Base-by-base conservation (phyloP, 2,888 invertebrate species). In the Cylindroiulus punctatus region DNA sequence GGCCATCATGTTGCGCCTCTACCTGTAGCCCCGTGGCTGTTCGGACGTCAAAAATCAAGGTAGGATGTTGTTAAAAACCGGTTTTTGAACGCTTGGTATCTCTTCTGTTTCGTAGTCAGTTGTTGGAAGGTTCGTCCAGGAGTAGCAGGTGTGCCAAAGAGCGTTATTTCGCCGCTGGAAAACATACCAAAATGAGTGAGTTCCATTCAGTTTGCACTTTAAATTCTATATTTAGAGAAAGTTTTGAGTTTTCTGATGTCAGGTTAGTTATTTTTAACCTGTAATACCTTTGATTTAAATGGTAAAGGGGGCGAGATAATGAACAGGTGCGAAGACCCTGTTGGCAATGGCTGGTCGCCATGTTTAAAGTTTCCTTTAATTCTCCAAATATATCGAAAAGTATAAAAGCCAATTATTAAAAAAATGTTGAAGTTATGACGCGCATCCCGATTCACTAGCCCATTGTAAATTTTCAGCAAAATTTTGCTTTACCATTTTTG, bases 21-120 rank as follows among this genome's bases (percentile, higher is more conserved):
- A 65, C 65, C 65, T 65, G 65, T 65, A 65, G 26, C 65, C 65
- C 65, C 26, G 65, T 65, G 26, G 26, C 65, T 65, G 26, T 65
- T 65, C 4, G 65, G 22, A 12, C 26, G 22, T 26, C 26, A 26
- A 65, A n/a, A 65, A 26, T 65, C 65, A 65, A 65, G 65, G 65
- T 65, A 65, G 65, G 65, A n/a, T 26, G 65, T 65, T 26, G 12
- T 26, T 65, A 65, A 65, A 65, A 65, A 65, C 65, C 65, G 65
- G 65, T 65, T 65, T 65, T 65, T 65, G 65, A 65, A 65, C 26
- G 65, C 65, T 65, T 26, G n/a, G 65, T 65, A 12, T 22, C 65
- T 10, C 26, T 26, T 22, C 2, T 65, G 65, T 65, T 65, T 26
- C 26, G 65, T 10, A 65, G 65, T 65, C 65, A 65, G 65, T 65